Base-by-base conservation (phyloP, 1,140 invertebrate species). In the Bombyx mandarina region DNA sequence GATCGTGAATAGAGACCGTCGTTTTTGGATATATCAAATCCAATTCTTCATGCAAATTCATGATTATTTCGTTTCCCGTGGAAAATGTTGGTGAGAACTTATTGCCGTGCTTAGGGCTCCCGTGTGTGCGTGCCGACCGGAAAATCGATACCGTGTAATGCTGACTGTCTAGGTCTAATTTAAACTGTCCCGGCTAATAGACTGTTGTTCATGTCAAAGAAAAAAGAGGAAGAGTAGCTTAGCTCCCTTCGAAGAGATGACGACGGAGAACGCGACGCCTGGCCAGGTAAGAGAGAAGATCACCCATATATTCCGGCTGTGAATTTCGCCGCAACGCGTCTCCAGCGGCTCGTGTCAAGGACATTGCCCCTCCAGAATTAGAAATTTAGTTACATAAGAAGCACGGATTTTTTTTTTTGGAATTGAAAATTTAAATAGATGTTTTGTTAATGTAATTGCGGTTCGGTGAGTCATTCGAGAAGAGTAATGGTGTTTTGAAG, bases 241-340 rank as follows among this genome's bases (percentile, higher is more conserved):
- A 48, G 69, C 71, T 52, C 71, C 72, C 52, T 55, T 68, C 61
- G 72, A 71, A 49, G 64, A 78, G 57, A 86, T 86, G 82, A 86
- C 80, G 59, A 86, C 82, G 49, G 82, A 86, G 61, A 81, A 80
- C 63, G 82, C 79, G 71, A 80, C 82, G 79, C 82, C 82, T 58
- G 83, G 67, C 54, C 82, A 86, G 82, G 82, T 86, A 68, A 35
- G 26, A 18, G 12, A 18, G 12, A 35, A 35, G 26, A 3, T 35
- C 4, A 5, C 26, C 26, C 26, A 5, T 64, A 69, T 66, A 44
- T 56, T 45, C 12, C 48, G 7, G 12, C 12, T 53, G 44, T 45
- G 46, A 53, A 43, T 60, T 71, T 69, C 67, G 65, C 71, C 75
- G 73, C 75, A 79, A 61, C 52, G 69, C 56, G 55, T 18, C 47